Evolutionary conservation across 2,113 vertebrate species (phyloP).

Genomic region (Sapajus apella): DNA sequence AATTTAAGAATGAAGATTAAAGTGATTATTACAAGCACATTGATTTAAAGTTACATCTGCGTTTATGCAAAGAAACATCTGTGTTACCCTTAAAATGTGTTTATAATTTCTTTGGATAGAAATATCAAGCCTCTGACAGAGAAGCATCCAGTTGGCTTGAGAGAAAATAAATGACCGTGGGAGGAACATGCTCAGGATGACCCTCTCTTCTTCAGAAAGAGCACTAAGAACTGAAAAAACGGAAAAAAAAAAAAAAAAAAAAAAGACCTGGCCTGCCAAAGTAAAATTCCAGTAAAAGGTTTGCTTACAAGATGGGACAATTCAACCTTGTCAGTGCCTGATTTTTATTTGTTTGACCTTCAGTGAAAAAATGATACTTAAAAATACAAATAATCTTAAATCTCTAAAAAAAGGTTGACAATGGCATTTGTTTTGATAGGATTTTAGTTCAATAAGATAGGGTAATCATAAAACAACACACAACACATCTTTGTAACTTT

Average conservation of each 20-base stretch:
- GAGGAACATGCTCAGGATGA: conserved; percentile 60
- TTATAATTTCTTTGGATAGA: conserved; percentile 65
- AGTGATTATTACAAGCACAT: conserved; percentile 45
- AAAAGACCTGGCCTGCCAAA: conserved; percentile 37
- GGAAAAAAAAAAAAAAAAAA: neutral
- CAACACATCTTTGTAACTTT: conserved; percentile 6
- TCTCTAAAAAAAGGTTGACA: conserved; percentile 21
- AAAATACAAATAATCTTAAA: conserved; percentile 54
- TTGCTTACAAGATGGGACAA: conserved; percentile 60
- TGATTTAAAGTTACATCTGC: conserved; percentile 55
- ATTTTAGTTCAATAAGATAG: conserved; percentile 49
- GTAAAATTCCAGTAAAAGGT: conserved; percentile 51
- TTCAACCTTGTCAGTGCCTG: conserved; percentile 46
- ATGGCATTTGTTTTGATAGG: conserved; percentile 10
- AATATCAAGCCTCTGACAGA: conserved; percentile 52
- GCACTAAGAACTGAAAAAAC: neutral
- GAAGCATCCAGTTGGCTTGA: conserved; percentile 52
- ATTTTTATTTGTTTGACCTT: conserved; percentile 69
- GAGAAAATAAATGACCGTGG: conserved; percentile 45
- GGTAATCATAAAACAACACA: conserved; percentile 4
- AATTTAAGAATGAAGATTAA: conserved; percentile 51
- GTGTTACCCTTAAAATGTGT: conserved; percentile 49
- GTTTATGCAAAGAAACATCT: conserved; percentile 65
- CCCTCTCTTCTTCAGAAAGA: conserved; percentile 37
- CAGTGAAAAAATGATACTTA: conserved; percentile 43